A percentile compares a stretch with the other conserved stretches of the same genome.
phyloP scores from a whole-genome alignment of 37 sponge, comb jelly and placozoan species.

The Amphimedon queenslandica region DNA sequence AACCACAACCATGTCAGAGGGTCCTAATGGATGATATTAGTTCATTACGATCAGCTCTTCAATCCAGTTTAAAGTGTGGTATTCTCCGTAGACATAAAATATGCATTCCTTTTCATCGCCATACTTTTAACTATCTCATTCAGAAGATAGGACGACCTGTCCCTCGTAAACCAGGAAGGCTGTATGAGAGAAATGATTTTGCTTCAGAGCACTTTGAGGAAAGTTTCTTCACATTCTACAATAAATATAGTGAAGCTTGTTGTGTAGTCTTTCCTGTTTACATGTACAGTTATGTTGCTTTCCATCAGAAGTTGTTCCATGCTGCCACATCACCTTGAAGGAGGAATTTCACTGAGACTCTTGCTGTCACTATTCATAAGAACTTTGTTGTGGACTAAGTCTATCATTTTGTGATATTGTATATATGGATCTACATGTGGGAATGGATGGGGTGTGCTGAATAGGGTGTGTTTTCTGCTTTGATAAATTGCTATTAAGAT shows the following conservation, averaged over 20 bases:
- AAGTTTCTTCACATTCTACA: conserved; percentile 17
- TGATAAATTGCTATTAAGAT: background rate
- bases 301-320: no score
- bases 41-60: background rate
- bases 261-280: conserved; percentile 31
- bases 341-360: no score
- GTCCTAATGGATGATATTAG: background rate
- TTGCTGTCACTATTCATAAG: no score
- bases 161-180: background rate
- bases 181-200: conserved; percentile 9
- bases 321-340: no score
- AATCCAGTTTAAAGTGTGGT: conserved; percentile 14
- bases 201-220: conserved; percentile 10
- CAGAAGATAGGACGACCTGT: conserved; percentile 9
- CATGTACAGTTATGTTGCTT: no score
- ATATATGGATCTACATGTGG: no score
- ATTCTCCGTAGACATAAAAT: background rate
- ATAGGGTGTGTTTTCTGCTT: no score
- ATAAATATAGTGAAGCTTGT: conserved; percentile 21
- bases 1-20: background rate
- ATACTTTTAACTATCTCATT: conserved; percentile 30
- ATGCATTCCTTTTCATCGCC: conserved; percentile 1
- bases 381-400: no score
- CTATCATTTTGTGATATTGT: no score
- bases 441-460: no score